These are phyloP conservation scores for Adrianichthys oophorus DNA, from an alignment of 2,797 vertebrate species.

Conservation along the genomic window DNA sequence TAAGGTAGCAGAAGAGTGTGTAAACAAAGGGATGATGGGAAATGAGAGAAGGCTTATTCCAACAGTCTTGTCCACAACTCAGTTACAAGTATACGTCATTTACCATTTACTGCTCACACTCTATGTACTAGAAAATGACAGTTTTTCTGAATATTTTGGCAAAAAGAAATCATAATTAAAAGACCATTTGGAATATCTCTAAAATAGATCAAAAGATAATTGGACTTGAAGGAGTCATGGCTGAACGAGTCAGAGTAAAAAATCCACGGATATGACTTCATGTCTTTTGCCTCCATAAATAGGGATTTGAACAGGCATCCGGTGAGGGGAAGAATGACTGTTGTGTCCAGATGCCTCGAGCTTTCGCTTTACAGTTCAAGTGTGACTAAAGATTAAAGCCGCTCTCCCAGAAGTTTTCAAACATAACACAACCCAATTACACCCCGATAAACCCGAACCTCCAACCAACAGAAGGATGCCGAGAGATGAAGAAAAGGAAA, in stretches of 20 bases:
- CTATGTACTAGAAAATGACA: no score
- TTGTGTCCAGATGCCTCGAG: conserved; percentile 56
- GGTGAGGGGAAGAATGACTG: conserved; percentile 43
- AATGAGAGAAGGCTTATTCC: no score
- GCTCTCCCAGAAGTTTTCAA: conserved; percentile 60
- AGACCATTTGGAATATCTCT: no score
- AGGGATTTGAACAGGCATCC: conserved; percentile 32
- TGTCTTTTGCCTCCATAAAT: conserved; percentile 24
- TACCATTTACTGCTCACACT: no score
- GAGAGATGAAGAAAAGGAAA: conserved; percentile 16
- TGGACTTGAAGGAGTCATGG: background rate
- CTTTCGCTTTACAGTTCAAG: conserved; percentile 73
- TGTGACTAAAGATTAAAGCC: conserved; percentile 80
- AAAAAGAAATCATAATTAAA: no score
- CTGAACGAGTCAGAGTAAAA: conserved; percentile 7
- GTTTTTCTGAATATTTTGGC: no score
- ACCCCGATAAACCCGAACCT: conserved; percentile 60
- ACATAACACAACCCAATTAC: conserved; percentile 74
- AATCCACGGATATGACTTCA: conserved; percentile 22
- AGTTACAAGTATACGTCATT: no score
- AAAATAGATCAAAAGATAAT: no score
- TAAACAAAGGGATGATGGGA: no score
- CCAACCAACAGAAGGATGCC: conserved; percentile 12
- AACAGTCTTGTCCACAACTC: no score
- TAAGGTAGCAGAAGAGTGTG: no score